A percentile compares a stretch with the other conserved stretches of the same genome.
These are phyloP conservation scores for Callospermophilus lateralis DNA, from an alignment of 2,113 vertebrate species.

Conservation along the genomic window DNA sequence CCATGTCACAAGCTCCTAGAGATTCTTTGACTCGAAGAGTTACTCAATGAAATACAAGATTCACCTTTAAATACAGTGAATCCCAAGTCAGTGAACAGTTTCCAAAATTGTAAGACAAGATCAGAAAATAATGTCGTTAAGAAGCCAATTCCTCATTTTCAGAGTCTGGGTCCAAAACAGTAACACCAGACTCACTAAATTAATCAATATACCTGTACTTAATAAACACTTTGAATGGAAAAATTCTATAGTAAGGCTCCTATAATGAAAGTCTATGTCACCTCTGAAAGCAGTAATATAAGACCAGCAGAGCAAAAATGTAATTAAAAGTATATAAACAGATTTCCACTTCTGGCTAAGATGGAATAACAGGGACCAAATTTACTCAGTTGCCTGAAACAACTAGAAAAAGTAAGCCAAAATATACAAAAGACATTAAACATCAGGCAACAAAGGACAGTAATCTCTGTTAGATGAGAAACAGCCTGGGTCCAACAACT, in stretches of 20 bases:
- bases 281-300: slow-evolving; percentile 32
- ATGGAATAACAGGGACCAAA: slow-evolving; percentile 20
- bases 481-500: neutral
- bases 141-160: slow-evolving; percentile 46
- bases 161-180: slow-evolving; percentile 46
- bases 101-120: slow-evolving; percentile 40
- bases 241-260: neutral
- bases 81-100: slow-evolving; percentile 23
- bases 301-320: slow-evolving; percentile 18
- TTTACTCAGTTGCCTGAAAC: slow-evolving; percentile 44
- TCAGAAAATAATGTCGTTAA: slow-evolving; percentile 36
- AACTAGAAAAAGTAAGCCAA: neutral
- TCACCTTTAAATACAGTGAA: slow-evolving; percentile 47
- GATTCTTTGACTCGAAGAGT: slow-evolving; percentile 69
- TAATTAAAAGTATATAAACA: slow-evolving; percentile 28
- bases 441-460: slow-evolving; percentile 36
- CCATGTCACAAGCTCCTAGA: slow-evolving; percentile 63
- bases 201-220: slow-evolving; percentile 29
- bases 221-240: slow-evolving; percentile 46
- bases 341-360: slow-evolving; percentile 31
- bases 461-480: neutral
- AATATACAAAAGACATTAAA: neutral
- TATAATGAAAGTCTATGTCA: slow-evolving; percentile 47
- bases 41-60: slow-evolving; percentile 57
- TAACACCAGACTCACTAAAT: slow-evolving; percentile 9